Conservation (phyloP, 1,140 invertebrate species). For the Aplysia californica region DNA sequence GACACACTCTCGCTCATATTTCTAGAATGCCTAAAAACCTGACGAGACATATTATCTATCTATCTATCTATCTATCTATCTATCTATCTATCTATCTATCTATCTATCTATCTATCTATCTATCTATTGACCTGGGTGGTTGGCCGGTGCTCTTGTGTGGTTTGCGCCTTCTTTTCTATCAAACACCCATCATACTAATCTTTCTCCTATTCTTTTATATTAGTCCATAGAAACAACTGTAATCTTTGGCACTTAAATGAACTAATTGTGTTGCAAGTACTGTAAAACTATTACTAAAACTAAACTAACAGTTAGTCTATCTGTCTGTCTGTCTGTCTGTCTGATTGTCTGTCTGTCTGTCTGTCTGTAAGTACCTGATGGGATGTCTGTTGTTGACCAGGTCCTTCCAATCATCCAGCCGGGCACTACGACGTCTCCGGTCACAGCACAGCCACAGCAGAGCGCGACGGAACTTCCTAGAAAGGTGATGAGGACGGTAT, state of each 20-base stretch:
- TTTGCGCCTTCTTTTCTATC: not conserved
- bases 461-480: slow-evolving; percentile 44
- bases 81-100: slow-evolving; percentile 7
- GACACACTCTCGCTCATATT: too few relatives aligned
- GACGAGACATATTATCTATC: too few relatives aligned
- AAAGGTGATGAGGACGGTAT: too few relatives aligned
- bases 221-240: not conserved
- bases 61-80: not conserved
- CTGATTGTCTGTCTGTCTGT: too few relatives aligned
- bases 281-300: not conserved
- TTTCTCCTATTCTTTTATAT: not conserved
- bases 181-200: not conserved
- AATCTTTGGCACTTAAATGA: not conserved
- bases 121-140: too few relatives aligned
- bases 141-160: too few relatives aligned
- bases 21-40: too few relatives aligned
- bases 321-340: too few relatives aligned
- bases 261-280: not conserved
- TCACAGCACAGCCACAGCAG: slow-evolving; percentile 40
- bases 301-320: too few relatives aligned
- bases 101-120: slow-evolving; percentile 8
- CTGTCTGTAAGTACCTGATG: slow-evolving; percentile 3
- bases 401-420: slow-evolving; percentile 29
- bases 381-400: slow-evolving; percentile 17
- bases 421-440: slow-evolving; percentile 6